Evolutionary conservation across 2,797 vertebrate genomes (phyloP), one percentile per base, ranked within the genome.

Genomic region (Erpetoichthys calabaricus): DNA sequence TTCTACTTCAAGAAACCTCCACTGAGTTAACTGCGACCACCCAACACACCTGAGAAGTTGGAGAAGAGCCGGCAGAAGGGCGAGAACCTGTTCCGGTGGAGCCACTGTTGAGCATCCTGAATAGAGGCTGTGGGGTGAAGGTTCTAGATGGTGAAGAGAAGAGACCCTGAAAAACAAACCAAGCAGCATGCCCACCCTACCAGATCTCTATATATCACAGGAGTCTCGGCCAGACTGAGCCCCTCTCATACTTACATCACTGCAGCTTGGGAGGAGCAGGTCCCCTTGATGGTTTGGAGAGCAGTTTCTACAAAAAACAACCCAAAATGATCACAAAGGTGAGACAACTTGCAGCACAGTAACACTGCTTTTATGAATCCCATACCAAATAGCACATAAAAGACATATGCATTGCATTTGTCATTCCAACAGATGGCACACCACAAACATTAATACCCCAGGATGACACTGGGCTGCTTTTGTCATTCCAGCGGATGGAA

Each of bases 101-200:
- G 89, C 94, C 94, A 98, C 75, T 90, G 90, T 80, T 92, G 93
- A 59, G 86, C 86, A 6, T 95, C 89, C 78, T 92, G 90, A 65
- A 81, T 91, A 57, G 89, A 87, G 65, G 87, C 83, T 7, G 86
- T 87, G 2, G 91, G 87, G 74, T 90, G 81, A 65, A 96, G 86
- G 78, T 89, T 86, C 89, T 91, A 81, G 63, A 68, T 80, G 80
- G 77, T 83, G 87, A 84, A 90, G 78, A 86, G 74, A 89, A 79
- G 79, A 85, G 77, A 64, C 68, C 73, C 72, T 81, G 75, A 81
- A 77, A 73, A 25, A 1, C 25, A 45, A 58, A 50, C 8, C 3
- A 50, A 46, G 3, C 43, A 44, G 45, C 25, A 25, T 25, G 25
- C 25, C 25, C 25, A 25, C 25, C 25, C 25, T 25, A 2, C 25